A percentile compares a stretch with the other conserved stretches of the same genome.
Conservation (phyloP, 2,113 vertebrate species). For the Pseudopodoces humilis region DNA sequence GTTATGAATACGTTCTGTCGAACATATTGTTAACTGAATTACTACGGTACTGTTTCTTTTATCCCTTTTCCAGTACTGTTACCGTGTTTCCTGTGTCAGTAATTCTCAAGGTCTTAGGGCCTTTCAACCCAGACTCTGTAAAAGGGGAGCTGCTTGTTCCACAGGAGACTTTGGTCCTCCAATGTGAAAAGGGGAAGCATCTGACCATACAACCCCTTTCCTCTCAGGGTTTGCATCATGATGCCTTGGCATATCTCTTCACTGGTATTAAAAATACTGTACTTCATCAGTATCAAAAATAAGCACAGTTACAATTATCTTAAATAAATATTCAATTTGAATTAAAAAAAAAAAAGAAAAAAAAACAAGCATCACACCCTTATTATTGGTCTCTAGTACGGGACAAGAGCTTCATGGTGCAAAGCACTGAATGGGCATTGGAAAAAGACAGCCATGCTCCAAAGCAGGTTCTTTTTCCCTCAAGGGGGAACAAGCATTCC, state of each 20-base stretch:
- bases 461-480: neutral
- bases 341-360: neutral
- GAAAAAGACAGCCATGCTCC: neutral
- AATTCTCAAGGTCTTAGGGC: constrained; percentile 34
- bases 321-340: neutral
- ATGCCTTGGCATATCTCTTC: neutral
- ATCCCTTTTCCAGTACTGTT: constrained; percentile 33
- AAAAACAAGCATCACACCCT: neutral
- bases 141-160: neutral
- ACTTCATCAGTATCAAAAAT: neutral
- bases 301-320: neutral
- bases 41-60: constrained; percentile 59
- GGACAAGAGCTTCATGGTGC: neutral
- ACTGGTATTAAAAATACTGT: neutral
- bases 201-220: neutral
- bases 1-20: constrained; percentile 46
- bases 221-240: neutral
- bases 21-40: constrained; percentile 60
- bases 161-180: neutral
- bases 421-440: neutral
- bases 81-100: constrained; percentile 41
- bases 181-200: neutral
- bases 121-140: neutral
- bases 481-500: neutral
- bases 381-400: neutral